Percentiles rank a stretch among this genome's conserved stretches.
These are phyloP conservation scores for Scaptomyza reducta DNA, from an alignment of 2,888 invertebrate genomes.

Conservation along the genomic window DNA sequence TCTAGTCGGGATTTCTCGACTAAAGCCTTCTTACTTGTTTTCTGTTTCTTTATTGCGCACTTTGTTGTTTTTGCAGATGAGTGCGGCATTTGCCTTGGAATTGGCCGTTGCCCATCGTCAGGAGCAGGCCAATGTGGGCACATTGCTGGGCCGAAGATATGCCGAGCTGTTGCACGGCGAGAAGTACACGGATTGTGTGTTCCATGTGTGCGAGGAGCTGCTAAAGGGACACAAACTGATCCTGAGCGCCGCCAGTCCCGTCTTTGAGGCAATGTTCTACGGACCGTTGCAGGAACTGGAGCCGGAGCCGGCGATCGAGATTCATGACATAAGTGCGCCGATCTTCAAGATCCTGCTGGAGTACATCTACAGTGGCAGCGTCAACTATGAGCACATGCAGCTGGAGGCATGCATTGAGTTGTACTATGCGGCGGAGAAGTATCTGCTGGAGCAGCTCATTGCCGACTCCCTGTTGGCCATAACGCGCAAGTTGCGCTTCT, in stretches of 20 bases:
- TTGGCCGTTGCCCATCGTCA: conserved; percentile 54
- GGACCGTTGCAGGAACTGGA: conserved; percentile 86
- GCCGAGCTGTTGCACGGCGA: conserved; percentile 78
- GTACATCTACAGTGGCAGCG: conserved; percentile 81
- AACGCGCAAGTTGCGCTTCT: conserved; percentile 79
- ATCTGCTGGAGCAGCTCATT: conserved; percentile 80
- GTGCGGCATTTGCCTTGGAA: conserved; percentile 44
- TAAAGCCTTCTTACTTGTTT: too few relatives aligned
- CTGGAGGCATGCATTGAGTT: conserved; percentile 82
- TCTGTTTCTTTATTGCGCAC: background rate
- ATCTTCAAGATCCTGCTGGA: conserved; percentile 83
- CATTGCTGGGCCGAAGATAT: conserved; percentile 76
- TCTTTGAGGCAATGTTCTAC: conserved; percentile 95
- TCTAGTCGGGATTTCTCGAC: too few relatives aligned
- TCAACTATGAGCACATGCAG: conserved; percentile 72
- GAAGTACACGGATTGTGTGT: conserved; percentile 83
- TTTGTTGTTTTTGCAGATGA: conserved; percentile 49
- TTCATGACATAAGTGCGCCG: conserved; percentile 84
- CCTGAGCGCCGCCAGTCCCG: conserved; percentile 93
- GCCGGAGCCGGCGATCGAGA: conserved; percentile 85
- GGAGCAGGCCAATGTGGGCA: conserved; percentile 51
- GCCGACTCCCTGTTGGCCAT: conserved; percentile 76
- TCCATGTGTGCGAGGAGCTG: conserved; percentile 81
- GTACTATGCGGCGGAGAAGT: conserved; percentile 84
- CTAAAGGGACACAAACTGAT: conserved; percentile 92